Percentiles rank a stretch among this genome's conserved stretches.
phyloP scores from a whole-genome alignment of 2,888 invertebrate genomes.

The Sarcophaga subvicina region DNA sequence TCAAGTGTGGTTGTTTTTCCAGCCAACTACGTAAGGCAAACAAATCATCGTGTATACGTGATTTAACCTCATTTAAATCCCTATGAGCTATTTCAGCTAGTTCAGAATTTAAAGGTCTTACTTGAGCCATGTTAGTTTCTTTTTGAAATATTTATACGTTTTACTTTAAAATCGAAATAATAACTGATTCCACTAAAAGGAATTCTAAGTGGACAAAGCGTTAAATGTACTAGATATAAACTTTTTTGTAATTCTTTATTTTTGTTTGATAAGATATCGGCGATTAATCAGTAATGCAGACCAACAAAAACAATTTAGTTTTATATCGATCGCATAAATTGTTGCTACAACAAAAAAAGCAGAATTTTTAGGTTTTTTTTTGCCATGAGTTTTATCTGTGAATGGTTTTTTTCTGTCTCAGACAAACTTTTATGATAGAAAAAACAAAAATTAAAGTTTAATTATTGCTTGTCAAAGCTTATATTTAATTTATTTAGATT shows the following conservation, averaged over 20 bases:
- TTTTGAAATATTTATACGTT: not conserved
- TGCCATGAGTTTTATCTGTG: not conserved
- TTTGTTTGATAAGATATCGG: slow-evolving; percentile 56
- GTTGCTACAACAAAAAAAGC: too few relatives aligned
- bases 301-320: not conserved
- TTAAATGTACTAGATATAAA: not conserved
- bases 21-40: slow-evolving; percentile 83
- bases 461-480: too few relatives aligned
- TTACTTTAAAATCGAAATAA: slow-evolving; percentile 36
- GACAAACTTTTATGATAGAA: not conserved
- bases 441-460: too few relatives aligned
- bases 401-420: not conserved
- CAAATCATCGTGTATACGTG: slow-evolving; percentile 79
- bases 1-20: slow-evolving; percentile 82
- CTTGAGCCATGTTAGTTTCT: slow-evolving; percentile 72
- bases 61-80: slow-evolving; percentile 82
- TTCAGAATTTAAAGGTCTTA: slow-evolving; percentile 76
- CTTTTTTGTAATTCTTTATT: slow-evolving; percentile 23
- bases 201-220: slow-evolving; percentile 4
- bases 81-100: slow-evolving; percentile 80
- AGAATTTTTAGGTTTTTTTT: too few relatives aligned
- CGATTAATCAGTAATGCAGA: slow-evolving; percentile 38
- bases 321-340: not conserved
- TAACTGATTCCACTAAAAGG: slow-evolving; percentile 39
- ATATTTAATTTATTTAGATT: too few relatives aligned